These are phyloP conservation scores for Serrognathus titanus DNA, from an alignment of 2,888 invertebrate genomes.

Conservation along the genomic window DNA sequence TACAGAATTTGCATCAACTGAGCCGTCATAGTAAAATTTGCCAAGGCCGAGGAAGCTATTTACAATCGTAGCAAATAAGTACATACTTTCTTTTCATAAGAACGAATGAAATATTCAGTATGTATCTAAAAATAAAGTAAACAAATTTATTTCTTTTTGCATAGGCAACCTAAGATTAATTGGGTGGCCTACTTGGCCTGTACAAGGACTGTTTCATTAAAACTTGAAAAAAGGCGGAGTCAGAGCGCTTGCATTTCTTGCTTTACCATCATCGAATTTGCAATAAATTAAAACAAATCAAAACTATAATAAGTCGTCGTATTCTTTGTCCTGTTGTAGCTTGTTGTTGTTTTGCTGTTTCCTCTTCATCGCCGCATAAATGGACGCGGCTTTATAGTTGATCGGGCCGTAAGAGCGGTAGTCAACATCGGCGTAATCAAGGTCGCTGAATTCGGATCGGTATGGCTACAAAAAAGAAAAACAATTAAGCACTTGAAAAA, in stretches of 20 bases:
- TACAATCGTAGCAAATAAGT: too few relatives aligned
- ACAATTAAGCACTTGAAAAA: neutral
- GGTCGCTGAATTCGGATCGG: constrained; percentile 71
- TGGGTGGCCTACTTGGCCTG: neutral
- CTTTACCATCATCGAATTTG: neutral
- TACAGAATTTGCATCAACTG: too few relatives aligned
- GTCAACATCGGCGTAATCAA: constrained; percentile 88
- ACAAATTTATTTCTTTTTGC: too few relatives aligned
- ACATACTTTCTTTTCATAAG: too few relatives aligned
- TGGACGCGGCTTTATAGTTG: constrained; percentile 86
- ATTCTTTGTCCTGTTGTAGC: constrained; percentile 38
- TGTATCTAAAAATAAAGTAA: too few relatives aligned
- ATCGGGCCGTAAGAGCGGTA: constrained; percentile 88
- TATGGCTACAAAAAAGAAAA: constrained; percentile 62
- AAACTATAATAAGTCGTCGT: constrained; percentile 43
- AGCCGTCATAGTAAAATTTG: too few relatives aligned
- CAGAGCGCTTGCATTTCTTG: neutral
- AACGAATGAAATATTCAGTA: too few relatives aligned
- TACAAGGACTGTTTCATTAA: neutral
- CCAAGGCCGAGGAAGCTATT: too few relatives aligned
- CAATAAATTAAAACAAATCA: constrained; percentile 1
- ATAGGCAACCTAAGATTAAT: too few relatives aligned
- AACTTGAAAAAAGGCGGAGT: too few relatives aligned
- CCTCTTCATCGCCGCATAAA: constrained; percentile 74
- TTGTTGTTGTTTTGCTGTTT: constrained; percentile 49